A percentile compares a stretch with the other conserved stretches of the same genome.
Evolutionary conservation across 2,113 vertebrate species (phyloP).

Genomic region (Nyctibius bracteatus): DNA sequence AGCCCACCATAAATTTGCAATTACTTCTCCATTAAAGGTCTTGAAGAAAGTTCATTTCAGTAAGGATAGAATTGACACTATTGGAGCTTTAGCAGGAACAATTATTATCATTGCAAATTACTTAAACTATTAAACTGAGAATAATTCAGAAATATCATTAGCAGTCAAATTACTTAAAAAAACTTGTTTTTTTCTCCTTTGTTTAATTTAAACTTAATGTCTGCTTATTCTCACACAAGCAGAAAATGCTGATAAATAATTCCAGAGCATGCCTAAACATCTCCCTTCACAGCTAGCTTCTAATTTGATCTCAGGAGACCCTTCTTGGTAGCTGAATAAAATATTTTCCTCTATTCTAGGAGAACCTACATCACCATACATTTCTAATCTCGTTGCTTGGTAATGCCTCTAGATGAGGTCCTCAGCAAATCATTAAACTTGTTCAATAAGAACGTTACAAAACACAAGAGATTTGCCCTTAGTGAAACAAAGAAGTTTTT

Average conservation of each 20-base stretch:
- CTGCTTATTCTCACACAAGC: slow-evolving; percentile 79
- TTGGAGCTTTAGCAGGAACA: slow-evolving; percentile 54
- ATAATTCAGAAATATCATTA: slow-evolving; percentile 82
- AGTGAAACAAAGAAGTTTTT: slow-evolving; percentile 77
- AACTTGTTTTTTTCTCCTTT: slow-evolving; percentile 75
- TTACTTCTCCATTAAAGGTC: slow-evolving; percentile 67
- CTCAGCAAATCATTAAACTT: slow-evolving; percentile 84
- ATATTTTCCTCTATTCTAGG: slow-evolving; percentile 80
- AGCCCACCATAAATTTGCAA: slow-evolving; percentile 67
- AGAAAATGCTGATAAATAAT: slow-evolving; percentile 86
- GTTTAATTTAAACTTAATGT: slow-evolving; percentile 84
- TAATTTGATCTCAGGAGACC: slow-evolving; percentile 86
- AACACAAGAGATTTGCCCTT: slow-evolving; percentile 75
- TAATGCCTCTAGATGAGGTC: slow-evolving; percentile 79
- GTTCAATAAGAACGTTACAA: slow-evolving; percentile 80
- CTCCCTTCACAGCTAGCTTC: slow-evolving; percentile 82
- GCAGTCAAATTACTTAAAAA: slow-evolving; percentile 76
- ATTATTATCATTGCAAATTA: slow-evolving; percentile 77
- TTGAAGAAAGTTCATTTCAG: slow-evolving; percentile 69
- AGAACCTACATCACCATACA: slow-evolving; percentile 72
- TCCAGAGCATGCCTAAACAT: slow-evolving; percentile 82
- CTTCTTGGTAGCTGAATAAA: slow-evolving; percentile 76
- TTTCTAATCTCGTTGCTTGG: slow-evolving; percentile 78
- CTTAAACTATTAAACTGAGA: slow-evolving; percentile 78
- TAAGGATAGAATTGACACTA: slow-evolving; percentile 34